Evolutionary conservation across 2,797 vertebrate species (phyloP), one percentile per base, ranked within the genome.

Genomic region (Eidolon dupreanum): DNA sequence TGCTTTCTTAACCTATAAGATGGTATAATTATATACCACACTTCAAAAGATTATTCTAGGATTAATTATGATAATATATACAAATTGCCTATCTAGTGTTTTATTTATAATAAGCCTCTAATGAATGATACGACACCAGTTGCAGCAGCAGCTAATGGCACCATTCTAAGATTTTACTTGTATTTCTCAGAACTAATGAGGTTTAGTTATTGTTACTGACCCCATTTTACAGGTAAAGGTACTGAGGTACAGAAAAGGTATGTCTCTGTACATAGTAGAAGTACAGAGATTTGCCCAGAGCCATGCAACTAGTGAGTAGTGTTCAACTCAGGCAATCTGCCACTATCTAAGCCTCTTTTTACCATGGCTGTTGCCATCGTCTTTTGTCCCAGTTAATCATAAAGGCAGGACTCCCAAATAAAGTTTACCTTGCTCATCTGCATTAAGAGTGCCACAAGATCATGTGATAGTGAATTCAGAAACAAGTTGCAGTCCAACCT

Each of bases 1-100:
- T 65, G 55, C 38, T 88, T 96, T 75, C 66, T 86, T 95, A 68
- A 57, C 41, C 65, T 93, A n/a, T 46, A 61, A 88, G 53, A 82
- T 93, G 7, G 24, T 1, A 41, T 83, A 78, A 75, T 49, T 70
- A 70, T 88, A 43, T n/a, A 12, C 43, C n/a, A 51, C 38, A 57
- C 59, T 36, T 93, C 17, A 90, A 63, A 53, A 93, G 7, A 19
- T 51, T 88, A 84, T 70, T 93, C 46, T 57, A 63, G 66, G 61
- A n/a, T 63, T 93, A 93, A 31, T 63, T 79, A 38, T 57, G 43
- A 41, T 84, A 74, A 73, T 51, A 38, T 51, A 51, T 43, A 15
- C 28, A 49, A 55, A 74, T n/a, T 33, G 11, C 88, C 77, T 88
- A 8, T 73, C 41, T 66, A 61, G 41, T 53, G 41, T 90, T 90